Conservation (phyloP, 1,140 invertebrate species). For the Achatina immaculata region DNA sequence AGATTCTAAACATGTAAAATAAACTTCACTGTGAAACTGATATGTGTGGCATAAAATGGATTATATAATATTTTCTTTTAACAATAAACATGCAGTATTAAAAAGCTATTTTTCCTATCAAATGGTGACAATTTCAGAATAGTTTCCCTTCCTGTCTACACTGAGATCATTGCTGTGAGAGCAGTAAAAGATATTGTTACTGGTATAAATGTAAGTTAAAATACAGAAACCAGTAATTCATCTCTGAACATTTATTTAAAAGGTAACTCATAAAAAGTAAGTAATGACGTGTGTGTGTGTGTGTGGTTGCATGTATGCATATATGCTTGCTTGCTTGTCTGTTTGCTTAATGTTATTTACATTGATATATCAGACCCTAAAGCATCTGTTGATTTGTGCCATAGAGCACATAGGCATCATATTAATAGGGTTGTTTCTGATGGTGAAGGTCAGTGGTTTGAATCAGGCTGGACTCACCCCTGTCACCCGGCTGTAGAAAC, state of each 20-base stretch:
- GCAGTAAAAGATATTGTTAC: slow-evolving; percentile 3
- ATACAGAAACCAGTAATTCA: not conserved
- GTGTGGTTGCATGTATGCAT: no score
- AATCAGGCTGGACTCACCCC: no score
- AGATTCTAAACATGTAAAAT: no score
- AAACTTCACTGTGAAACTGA: no score
- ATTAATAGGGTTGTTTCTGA: not conserved
- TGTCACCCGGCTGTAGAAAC: no score
- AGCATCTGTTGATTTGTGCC: not conserved
- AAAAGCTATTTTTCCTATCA: no score
- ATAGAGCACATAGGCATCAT: not conserved
- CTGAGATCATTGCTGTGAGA: not conserved
- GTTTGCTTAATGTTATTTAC: not conserved
- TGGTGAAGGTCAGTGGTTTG: no score
- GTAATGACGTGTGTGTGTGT: not conserved
- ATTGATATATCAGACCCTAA: not conserved
- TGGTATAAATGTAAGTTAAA: slow-evolving; percentile 11
- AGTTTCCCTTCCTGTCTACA: not conserved
- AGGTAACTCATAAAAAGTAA: not conserved
- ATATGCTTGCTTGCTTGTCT: no score
- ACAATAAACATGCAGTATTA: no score
- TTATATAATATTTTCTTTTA: no score
- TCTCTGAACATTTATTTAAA: not conserved
- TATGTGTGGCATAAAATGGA: no score
- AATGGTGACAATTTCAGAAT: no score